These are phyloP conservation scores for Microtus richardsoni DNA, from an alignment of 2,113 vertebrate genomes.

Conservation along the genomic window DNA sequence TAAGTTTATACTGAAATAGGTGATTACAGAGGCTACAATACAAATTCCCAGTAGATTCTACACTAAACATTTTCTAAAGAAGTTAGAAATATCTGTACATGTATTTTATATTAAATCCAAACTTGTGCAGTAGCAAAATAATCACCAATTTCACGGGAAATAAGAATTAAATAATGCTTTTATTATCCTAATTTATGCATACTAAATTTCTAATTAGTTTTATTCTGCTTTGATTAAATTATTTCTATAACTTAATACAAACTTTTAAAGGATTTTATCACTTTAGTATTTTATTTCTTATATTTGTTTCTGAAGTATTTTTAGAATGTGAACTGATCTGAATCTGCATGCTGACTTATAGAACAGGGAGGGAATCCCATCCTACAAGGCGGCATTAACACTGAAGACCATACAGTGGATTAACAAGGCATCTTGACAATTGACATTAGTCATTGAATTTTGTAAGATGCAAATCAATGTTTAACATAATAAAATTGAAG, in stretches of 20 bases:
- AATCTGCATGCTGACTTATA: neutral
- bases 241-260: neutral
- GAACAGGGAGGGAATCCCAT: neutral
- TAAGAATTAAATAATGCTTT: neutral
- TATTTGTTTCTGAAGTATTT: neutral
- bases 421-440: neutral
- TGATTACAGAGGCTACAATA: conserved; percentile 4
- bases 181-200: neutral
- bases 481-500: neutral
- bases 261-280: neutral
- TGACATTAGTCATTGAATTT: neutral
- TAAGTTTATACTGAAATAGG: conserved; percentile 8
- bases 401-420: neutral
- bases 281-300: neutral
- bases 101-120: neutral
- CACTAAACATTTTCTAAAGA: neutral
- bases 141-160: neutral
- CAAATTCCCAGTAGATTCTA: neutral
- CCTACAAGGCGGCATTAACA: neutral
- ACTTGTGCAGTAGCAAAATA: neutral
- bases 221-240: neutral
- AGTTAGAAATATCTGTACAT: neutral
- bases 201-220: neutral
- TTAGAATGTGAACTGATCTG: neutral
- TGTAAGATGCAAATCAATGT: neutral